Percentiles rank a stretch among this genome's conserved stretches.
These are phyloP conservation scores for Coendou prehensilis DNA, from an alignment of 2,797 vertebrate species.

Conservation along the genomic window DNA sequence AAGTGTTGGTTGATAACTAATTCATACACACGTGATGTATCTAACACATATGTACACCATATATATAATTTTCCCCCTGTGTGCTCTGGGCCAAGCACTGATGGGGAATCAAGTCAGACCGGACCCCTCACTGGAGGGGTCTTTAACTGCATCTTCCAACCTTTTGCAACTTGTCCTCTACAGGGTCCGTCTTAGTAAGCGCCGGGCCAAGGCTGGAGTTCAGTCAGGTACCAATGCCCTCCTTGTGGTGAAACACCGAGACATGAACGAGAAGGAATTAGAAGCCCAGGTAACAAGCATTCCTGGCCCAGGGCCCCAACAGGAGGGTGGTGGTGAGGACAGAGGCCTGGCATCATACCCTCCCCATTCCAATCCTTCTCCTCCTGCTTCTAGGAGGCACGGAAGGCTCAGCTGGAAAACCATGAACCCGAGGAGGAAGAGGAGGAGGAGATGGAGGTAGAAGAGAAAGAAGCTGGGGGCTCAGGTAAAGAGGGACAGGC, in stretches of 20 bases:
- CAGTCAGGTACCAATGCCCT: constrained; percentile 97
- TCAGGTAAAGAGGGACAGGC: constrained; percentile 89
- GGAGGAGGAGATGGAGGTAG: constrained; percentile 94
- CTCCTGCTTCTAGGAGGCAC: constrained; percentile 91
- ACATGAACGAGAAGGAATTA: constrained; percentile 98
- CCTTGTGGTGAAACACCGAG: constrained; percentile 97
- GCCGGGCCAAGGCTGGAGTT: constrained; percentile 96
- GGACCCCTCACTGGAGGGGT: neutral
- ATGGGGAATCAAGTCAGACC: neutral
- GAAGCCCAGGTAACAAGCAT: constrained; percentile 94
- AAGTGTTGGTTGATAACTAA: neutral
- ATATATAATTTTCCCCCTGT: neutral
- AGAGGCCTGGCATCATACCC: neutral
- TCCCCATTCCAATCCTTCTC: neutral
- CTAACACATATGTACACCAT: neutral
- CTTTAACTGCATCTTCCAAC: constrained; percentile 6
- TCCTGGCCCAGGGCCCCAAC: neutral
- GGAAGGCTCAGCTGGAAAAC: constrained; percentile 97
- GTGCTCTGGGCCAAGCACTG: neutral
- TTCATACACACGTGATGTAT: neutral
- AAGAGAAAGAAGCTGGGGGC: constrained; percentile 91
- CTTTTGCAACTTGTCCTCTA: neutral
- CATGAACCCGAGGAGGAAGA: constrained; percentile 98
- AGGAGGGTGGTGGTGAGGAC: neutral
- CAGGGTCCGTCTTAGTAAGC: constrained; percentile 97